These are phyloP conservation scores for Polydrusus cervinus DNA, from an alignment of 2,888 invertebrate genomes.

Conservation along the genomic window DNA sequence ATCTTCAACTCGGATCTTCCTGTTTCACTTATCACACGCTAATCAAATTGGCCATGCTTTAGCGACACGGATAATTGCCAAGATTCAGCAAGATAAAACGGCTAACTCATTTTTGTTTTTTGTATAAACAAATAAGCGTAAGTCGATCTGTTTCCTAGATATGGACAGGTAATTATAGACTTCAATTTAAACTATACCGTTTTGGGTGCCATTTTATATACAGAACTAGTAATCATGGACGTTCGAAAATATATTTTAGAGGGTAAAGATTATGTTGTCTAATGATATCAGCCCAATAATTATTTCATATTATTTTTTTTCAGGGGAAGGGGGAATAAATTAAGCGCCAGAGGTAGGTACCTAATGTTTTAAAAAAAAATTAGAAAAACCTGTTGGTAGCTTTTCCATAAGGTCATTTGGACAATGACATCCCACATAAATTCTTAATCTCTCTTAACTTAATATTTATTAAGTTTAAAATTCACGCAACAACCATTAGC, in stretches of 20 bases:
- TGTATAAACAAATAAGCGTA: slow-evolving; percentile 45
- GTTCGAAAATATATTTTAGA: background rate
- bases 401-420: too few species aligned
- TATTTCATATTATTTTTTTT: too few species aligned
- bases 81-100: slow-evolving; percentile 34
- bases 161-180: slow-evolving; percentile 32
- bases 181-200: slow-evolving; percentile 30
- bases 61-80: slow-evolving; percentile 47
- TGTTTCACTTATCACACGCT: slow-evolving; percentile 45
- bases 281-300: too few species aligned
- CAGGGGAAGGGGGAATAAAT: too few species aligned
- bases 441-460: too few species aligned
- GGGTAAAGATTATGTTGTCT: too few species aligned
- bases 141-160: slow-evolving; percentile 30
- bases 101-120: slow-evolving; percentile 34
- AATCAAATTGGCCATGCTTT: slow-evolving; percentile 46
- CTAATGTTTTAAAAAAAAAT: too few species aligned
- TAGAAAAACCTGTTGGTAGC: too few species aligned
- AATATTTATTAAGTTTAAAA: too few species aligned
- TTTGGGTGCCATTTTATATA: slow-evolving; percentile 13
- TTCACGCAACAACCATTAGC: too few species aligned
- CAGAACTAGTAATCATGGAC: background rate
- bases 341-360: too few species aligned
- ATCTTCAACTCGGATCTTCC: slow-evolving; percentile 37
- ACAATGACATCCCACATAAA: too few species aligned